Conservation (phyloP, 2,113 vertebrate genomes). For the Buteo buteo region DNA sequence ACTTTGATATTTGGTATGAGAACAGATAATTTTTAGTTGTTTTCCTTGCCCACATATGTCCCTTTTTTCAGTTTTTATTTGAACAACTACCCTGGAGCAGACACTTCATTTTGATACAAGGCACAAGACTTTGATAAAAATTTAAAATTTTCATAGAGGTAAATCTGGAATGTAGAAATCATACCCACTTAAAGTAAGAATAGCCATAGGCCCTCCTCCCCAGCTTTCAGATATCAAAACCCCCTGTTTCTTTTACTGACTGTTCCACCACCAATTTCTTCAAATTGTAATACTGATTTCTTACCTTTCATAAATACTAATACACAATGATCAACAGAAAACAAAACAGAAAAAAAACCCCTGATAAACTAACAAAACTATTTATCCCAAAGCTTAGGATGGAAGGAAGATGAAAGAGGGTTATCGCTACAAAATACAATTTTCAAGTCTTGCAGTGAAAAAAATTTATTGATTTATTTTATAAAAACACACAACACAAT, state of each 20-base stretch:
- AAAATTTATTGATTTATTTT: neutral
- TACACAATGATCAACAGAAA: neutral
- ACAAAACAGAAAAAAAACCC: accelerated
- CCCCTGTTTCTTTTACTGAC: neutral
- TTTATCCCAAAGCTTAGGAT: neutral
- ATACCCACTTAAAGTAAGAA: neutral
- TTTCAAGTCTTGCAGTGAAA: neutral
- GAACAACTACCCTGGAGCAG: accelerated
- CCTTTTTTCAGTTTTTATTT: neutral
- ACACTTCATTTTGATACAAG: neutral
- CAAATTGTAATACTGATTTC: neutral
- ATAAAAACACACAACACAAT: neutral
- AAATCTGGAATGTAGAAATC: neutral
- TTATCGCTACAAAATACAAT: neutral
- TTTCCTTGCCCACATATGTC: neutral
- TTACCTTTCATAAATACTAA: neutral
- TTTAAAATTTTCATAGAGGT: neutral
- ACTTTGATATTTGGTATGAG: neutral
- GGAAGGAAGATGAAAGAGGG: neutral
- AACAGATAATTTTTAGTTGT: neutral
- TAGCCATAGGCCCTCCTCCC: neutral
- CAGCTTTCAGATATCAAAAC: neutral
- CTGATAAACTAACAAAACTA: neutral
- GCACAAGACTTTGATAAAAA: neutral
- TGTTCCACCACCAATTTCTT: neutral